Conservation (phyloP, 92 coral and sea anemone genomes). For the Parazoanthus atlanticus region DNA sequence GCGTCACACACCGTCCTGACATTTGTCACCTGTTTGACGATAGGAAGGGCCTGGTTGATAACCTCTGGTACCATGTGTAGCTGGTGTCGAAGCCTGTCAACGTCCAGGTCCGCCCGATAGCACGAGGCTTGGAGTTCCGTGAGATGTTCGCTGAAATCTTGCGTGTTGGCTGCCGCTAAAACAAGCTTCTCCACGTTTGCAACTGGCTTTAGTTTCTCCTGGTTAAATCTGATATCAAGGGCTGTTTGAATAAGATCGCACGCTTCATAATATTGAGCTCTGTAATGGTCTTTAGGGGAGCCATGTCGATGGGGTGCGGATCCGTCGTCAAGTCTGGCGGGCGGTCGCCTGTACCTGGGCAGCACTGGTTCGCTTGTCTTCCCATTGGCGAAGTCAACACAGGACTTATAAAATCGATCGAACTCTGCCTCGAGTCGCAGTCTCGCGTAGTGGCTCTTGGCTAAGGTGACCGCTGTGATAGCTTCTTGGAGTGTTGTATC, state of each 20-base stretch:
- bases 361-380: background rate
- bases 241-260: conserved; percentile 56
- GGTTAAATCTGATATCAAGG: conserved; percentile 60
- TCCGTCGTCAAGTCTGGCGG: conserved; percentile 58
- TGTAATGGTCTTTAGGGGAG: conserved; percentile 41
- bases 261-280: conserved; percentile 55
- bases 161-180: conserved; percentile 48
- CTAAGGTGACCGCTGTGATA: too few relatives aligned
- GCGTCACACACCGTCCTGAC: conserved; percentile 45
- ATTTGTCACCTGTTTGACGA: conserved; percentile 44
- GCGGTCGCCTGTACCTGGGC: conserved; percentile 53
- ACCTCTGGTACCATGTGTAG: conserved; percentile 54
- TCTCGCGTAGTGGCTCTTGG: too few relatives aligned
- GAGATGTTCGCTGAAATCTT: conserved; percentile 42
- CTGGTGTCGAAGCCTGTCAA: conserved; percentile 52
- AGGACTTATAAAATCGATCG: too few relatives aligned
- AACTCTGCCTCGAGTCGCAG: too few relatives aligned
- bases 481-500: conserved; percentile 39
- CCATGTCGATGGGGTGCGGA: conserved; percentile 42
- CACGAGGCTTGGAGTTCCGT: conserved; percentile 36
- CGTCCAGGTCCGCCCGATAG: conserved; percentile 49
- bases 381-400: too few relatives aligned
- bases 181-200: conserved; percentile 47
- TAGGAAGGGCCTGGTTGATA: conserved; percentile 43
- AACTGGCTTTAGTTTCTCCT: conserved; percentile 52